Evolutionary conservation across 2,888 invertebrate species (phyloP), one percentile per base, ranked within the genome.

Genomic region (Neoitamus cyanurus): DNA sequence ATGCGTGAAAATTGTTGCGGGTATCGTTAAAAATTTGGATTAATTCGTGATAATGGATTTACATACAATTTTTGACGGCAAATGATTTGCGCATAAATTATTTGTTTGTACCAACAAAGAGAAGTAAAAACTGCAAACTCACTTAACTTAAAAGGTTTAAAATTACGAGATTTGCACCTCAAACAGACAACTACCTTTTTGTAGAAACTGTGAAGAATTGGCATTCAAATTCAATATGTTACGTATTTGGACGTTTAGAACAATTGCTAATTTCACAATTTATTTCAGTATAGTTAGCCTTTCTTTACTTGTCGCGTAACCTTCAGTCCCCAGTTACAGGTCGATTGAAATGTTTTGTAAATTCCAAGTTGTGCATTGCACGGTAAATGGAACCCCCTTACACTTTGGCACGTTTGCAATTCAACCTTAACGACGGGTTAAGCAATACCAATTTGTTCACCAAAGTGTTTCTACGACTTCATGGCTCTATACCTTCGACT

Each of bases 391-490:
- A 20, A 58, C 20, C 42, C 20, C 9, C 58, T 58, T 20, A 58
- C 58, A 25, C 25, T 58, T 58, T 58, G 25, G 58, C 58, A 58
- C 25, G 58, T 58, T 58, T 58, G 58, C 58, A 58, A 58, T 58
- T 58, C 58, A 58, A 58, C 58, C 58, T 58, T 58, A 58, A 58
- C 58, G 25, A 58, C 20, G 20, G 2, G 25, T 58, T 58, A 58
- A 58, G 58, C 58, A 58, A 58, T 58, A 58, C 20, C 58, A 58
- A 58, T 58, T 58, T 58, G 58, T 58, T 58, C 58, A 58, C 58
- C 58, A 58, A 58, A 58, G 58, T 58, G 9, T 58, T 58, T 58
- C 58, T 58, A 25, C 58, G 20, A 25, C 58, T 58, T 58, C 58
- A 58, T 58, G 58, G 20, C 58, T 58, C 25, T 58, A 58, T 58